A percentile compares a stretch with the other conserved stretches of the same genome.
Evolutionary conservation across 2,888 invertebrate species (phyloP).

Genomic region (Caenorhabditis japonica): DNA sequence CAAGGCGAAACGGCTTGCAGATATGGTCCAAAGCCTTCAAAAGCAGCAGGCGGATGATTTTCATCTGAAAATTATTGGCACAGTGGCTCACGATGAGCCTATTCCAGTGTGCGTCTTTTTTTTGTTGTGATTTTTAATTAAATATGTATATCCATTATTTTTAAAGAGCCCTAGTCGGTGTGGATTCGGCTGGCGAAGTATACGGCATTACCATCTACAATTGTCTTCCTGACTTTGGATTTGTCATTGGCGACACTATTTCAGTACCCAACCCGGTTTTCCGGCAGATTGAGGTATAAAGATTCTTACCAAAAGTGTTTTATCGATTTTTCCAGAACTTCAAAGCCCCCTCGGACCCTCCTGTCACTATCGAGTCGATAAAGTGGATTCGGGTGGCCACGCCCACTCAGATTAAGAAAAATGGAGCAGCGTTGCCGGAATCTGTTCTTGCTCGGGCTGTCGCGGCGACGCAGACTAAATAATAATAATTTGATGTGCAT

Average conservation of each 20-base stretch:
- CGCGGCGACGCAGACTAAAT: conserved; percentile 25
- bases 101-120: conserved; percentile 27
- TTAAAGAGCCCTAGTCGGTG: conserved; percentile 34
- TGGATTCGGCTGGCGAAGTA: conserved; percentile 18
- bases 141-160: not conserved
- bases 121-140: not conserved
- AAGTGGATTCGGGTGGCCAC: conserved; percentile 35
- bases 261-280: conserved; percentile 32
- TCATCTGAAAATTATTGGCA: conserved; percentile 38
- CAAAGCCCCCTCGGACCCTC: conserved; percentile 2
- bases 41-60: conserved; percentile 8
- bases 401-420: conserved; percentile 34
- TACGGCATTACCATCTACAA: conserved; percentile 45
- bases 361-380: conserved; percentile 1
- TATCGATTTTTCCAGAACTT: conserved; percentile 22
- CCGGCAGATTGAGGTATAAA: conserved; percentile 17
- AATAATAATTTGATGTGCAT: not conserved
- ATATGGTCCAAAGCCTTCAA: conserved; percentile 18
- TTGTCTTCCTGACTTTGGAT: conserved; percentile 42
- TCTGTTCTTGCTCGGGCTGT: conserved; percentile 28
- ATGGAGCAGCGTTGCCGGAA: conserved; percentile 22
- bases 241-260: conserved; percentile 42
- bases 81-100: conserved; percentile 31
- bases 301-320: not conserved
- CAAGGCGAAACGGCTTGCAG: conserved; percentile 30